These are phyloP conservation scores for Anadara kagoshimensis DNA, from an alignment of 1,140 invertebrate genomes.

Conservation along the genomic window DNA sequence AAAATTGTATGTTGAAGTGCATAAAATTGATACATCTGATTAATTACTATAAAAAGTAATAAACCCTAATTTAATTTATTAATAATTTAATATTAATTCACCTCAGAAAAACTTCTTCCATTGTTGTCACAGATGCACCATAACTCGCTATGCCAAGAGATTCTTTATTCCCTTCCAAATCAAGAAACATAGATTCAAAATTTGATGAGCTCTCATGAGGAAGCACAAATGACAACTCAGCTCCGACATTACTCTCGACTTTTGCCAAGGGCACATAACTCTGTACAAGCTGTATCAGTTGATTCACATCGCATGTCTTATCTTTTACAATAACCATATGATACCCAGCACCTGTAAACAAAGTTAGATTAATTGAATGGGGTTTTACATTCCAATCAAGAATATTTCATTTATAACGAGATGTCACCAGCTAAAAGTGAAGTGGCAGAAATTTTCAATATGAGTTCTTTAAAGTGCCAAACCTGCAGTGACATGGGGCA, in stretches of 20 bases:
- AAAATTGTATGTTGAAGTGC: not conserved
- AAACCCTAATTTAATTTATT: not conserved
- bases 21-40: not conserved
- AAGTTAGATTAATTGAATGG: no score
- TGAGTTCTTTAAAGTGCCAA: no score
- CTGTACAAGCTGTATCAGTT: conserved; percentile 58
- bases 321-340: conserved; percentile 70
- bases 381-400: no score
- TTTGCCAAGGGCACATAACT: conserved; percentile 58
- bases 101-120: conserved; percentile 92
- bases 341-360: conserved; percentile 68
- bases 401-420: no score
- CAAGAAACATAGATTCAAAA: conserved; percentile 77
- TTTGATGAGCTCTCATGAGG: conserved; percentile 65
- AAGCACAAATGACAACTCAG: conserved; percentile 69
- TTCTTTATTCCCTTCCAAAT: conserved; percentile 79
- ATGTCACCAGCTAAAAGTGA: no score
- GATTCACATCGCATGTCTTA: conserved; percentile 75
- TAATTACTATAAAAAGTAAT: not conserved
- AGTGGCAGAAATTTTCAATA: no score
- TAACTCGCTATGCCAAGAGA: conserved; percentile 83
- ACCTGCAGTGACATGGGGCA: no score
- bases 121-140: conserved; percentile 86
- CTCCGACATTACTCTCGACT: conserved; percentile 68
- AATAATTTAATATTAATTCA: conserved; percentile 74